A percentile compares a stretch with the other conserved stretches of the same genome.
Evolutionary conservation across 2,797 vertebrate species (phyloP).

Genomic region (Glossophaga mutica): DNA sequence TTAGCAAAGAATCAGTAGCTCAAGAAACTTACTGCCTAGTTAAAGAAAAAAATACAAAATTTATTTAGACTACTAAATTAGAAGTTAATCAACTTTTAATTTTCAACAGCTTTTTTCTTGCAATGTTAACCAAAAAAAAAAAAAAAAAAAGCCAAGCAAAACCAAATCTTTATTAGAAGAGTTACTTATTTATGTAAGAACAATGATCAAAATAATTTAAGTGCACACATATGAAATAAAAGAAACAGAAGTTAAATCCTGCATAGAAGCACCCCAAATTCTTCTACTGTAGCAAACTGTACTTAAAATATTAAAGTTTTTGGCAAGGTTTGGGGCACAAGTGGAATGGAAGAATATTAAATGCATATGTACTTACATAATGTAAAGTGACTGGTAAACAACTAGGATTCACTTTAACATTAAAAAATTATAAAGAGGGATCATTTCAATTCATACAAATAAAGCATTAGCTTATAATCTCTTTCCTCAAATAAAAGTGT

Average conservation of each 20-base stretch:
- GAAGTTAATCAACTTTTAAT: not conserved
- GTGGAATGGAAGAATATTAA: not conserved
- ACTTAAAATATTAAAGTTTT: not conserved
- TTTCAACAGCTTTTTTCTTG: not conserved
- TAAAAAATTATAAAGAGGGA: not conserved
- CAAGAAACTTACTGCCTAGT: not conserved
- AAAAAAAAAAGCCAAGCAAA: not conserved
- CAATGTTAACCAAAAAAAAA: not conserved
- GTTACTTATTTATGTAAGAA: not conserved
- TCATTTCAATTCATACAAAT: constrained; percentile 4
- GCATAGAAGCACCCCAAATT: not conserved
- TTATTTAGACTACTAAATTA: constrained; percentile 9
- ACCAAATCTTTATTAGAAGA: not conserved
- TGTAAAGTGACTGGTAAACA: not conserved
- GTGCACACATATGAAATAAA: not conserved
- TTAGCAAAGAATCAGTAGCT: not conserved
- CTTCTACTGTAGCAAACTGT: not conserved
- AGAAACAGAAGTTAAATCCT: constrained; percentile 25
- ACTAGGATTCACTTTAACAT: not conserved
- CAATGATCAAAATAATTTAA: constrained; percentile 24
- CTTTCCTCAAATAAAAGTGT: not conserved
- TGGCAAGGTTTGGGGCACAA: not conserved
- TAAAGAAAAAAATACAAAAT: not conserved
- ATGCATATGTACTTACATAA: not conserved
- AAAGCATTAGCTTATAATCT: not conserved